Evolutionary conservation across 2,888 invertebrate species (phyloP).

Genomic region (Tipula vernalis): DNA sequence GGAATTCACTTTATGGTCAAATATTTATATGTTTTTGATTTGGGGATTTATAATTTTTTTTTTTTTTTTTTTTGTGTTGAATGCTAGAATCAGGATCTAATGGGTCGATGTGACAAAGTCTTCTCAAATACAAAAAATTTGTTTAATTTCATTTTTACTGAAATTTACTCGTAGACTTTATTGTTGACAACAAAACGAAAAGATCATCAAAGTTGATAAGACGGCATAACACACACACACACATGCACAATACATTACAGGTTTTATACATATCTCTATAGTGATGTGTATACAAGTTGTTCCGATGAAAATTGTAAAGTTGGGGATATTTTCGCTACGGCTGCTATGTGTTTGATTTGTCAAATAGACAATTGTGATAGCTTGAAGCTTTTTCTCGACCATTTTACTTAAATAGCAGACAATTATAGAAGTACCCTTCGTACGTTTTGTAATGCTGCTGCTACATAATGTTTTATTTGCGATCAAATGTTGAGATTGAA

Average conservation of each 20-base stretch:
- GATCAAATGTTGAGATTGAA: neutral
- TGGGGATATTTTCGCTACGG: neutral
- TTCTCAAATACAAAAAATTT: neutral
- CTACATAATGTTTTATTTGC: neutral
- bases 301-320: neutral
- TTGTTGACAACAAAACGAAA: neutral
- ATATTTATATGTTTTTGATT: neutral
- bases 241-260: neutral
- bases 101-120: neutral
- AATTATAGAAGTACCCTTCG: neutral
- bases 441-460: neutral
- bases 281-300: neutral
- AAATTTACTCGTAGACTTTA: neutral
- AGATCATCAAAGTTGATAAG: neutral
- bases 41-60: neutral
- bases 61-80: neutral
- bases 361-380: neutral
- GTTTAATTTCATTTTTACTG: neutral
- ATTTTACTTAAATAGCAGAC: neutral
- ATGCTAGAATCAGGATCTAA: neutral
- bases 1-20: neutral
- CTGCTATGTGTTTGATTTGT: neutral
- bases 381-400: neutral
- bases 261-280: neutral
- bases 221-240: neutral